Conservation (phyloP, 2,888 invertebrate genomes). For the Branchellion lobata region DNA sequence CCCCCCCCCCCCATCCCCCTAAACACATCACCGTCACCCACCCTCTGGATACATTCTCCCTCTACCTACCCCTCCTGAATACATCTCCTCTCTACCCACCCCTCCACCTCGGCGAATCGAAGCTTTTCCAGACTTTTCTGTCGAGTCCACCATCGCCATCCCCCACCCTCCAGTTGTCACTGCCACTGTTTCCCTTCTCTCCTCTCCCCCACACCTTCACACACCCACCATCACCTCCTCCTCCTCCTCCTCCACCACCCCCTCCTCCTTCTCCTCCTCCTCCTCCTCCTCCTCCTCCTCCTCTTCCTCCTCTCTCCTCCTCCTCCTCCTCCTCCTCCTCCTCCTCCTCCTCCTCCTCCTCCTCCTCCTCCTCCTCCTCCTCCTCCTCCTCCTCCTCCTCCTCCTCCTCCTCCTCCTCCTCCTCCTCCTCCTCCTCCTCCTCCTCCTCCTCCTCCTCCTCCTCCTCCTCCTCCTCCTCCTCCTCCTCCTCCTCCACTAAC, state of each 20-base stretch:
- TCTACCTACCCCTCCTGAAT: too few species aligned
- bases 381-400: neutral
- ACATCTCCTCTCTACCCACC: too few species aligned
- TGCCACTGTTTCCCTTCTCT: neutral
- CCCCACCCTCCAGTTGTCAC: neutral
- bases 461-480: conserved; percentile 13
- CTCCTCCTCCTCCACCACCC: neutral
- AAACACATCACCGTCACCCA: too few species aligned
- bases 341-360: neutral
- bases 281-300: neutral
- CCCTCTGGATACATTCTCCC: too few species aligned
- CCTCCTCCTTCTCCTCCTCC: neutral
- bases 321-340: conserved; percentile 20
- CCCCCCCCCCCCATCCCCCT: too few species aligned
- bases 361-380: conserved; percentile 24
- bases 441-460: conserved; percentile 32
- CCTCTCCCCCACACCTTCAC: neutral
- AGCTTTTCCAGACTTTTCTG: too few species aligned
- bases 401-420: too few species aligned
- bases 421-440: neutral
- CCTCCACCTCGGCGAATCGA: too few species aligned
- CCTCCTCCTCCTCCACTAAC: neutral
- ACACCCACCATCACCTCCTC: conserved; percentile 19
- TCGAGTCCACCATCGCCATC: neutral
- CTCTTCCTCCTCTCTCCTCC: neutral